These are phyloP conservation scores for Seriola quinqueradiata DNA, from an alignment of 2,113 vertebrate species.

Conservation along the genomic window DNA sequence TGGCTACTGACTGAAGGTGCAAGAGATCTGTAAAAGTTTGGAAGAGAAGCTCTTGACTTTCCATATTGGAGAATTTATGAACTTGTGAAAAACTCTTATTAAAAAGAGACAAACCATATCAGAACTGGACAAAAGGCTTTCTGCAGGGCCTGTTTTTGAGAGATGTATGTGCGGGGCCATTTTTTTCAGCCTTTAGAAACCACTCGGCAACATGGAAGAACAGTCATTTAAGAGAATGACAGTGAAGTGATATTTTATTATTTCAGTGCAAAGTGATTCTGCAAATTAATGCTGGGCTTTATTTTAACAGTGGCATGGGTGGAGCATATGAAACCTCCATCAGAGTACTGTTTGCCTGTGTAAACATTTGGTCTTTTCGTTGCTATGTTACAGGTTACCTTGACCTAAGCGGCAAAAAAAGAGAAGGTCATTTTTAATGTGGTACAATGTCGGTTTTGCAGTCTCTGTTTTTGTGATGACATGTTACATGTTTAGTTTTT, in stretches of 20 bases:
- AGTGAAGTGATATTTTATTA: not conserved
- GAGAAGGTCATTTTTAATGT: not conserved
- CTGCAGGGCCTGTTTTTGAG: slow-evolving; percentile 5
- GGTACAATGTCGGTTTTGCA: not conserved
- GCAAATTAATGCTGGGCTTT: not conserved
- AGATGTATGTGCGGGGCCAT: slow-evolving; percentile 51
- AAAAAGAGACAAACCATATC: slow-evolving; percentile 35
- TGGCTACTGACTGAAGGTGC: slow-evolving; percentile 19
- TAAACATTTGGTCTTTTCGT: not conserved
- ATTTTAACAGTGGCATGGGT: not conserved
- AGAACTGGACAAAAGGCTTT: slow-evolving; percentile 43
- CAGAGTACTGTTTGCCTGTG: slow-evolving; percentile 1
- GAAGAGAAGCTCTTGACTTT: slow-evolving; percentile 59
- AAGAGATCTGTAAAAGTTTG: not conserved
- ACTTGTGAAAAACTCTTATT: slow-evolving; percentile 50
- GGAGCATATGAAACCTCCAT: not conserved
- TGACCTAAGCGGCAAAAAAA: not conserved
- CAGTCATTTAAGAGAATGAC: slow-evolving; percentile 1
- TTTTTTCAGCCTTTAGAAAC: slow-evolving; percentile 45
- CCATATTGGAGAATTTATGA: slow-evolving; percentile 77
- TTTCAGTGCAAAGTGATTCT: not conserved
- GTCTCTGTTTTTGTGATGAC: not conserved
- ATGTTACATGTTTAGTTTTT: too few species aligned
- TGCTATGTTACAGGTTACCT: not conserved
- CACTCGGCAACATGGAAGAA: not conserved